Evolutionary conservation across 2,888 invertebrate genomes (phyloP).

Genomic region (Chymomyza fuscimana): DNA sequence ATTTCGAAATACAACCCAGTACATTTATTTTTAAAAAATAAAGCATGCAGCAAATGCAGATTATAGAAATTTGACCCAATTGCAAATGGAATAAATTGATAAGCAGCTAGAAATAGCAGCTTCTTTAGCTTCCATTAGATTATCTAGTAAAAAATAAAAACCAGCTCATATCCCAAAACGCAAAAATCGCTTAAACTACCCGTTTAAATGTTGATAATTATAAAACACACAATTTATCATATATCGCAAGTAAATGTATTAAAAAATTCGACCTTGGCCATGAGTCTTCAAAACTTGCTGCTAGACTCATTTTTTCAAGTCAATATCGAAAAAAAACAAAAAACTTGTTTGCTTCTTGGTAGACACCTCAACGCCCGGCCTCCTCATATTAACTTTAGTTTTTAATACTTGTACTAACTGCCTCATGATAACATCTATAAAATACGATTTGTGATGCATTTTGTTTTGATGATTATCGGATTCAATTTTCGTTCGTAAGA

Average conservation of each 20-base stretch:
- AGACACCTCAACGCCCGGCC: neutral
- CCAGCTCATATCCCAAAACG: too few relatives aligned
- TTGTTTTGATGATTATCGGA: slow-evolving; percentile 27
- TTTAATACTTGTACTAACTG: neutral
- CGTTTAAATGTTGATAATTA: neutral
- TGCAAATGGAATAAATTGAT: neutral
- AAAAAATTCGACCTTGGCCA: slow-evolving; percentile 55
- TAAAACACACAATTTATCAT: slow-evolving; percentile 30
- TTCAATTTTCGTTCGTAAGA: slow-evolving; percentile 13
- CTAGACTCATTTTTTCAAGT: slow-evolving; percentile 29
- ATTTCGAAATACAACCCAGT: too few relatives aligned
- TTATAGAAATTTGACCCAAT: neutral
- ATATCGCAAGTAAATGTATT: slow-evolving; percentile 20
- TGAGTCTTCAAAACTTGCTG: slow-evolving; percentile 49
- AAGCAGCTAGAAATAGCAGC: neutral
- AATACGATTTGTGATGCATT: slow-evolving; percentile 14
- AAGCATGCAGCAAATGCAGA: neutral
- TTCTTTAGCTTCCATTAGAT: neutral
- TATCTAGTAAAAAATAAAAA: neutral
- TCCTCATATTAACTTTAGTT: neutral
- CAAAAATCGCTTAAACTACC: neutral
- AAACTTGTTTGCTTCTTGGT: neutral
- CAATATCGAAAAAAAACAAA: slow-evolving; percentile 6
- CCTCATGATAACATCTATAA: neutral
- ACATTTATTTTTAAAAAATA: too few relatives aligned